A percentile compares a stretch with the other conserved stretches of the same genome.
Evolutionary conservation across 2,797 vertebrate species (phyloP).

Genomic region (Eleutherodactylus coqui): DNA sequence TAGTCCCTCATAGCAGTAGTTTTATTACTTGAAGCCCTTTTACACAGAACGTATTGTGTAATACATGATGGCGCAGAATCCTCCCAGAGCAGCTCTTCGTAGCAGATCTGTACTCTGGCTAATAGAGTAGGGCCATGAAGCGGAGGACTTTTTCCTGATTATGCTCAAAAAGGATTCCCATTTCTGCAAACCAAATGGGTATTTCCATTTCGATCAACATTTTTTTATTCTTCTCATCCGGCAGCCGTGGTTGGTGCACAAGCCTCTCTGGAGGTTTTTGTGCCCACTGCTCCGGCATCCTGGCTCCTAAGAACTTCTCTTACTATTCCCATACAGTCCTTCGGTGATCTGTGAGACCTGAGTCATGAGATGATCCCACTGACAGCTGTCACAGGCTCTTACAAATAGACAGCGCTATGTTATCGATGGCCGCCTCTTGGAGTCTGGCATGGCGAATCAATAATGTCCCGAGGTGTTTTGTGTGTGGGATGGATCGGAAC

Average conservation of each 20-base stretch:
- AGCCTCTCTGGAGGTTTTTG: neutral
- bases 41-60: no score
- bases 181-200: neutral
- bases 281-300: neutral
- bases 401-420: conserved; percentile 36
- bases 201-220: neutral
- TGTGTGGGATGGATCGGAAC: conserved; percentile 29
- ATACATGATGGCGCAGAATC: no score
- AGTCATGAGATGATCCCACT: conserved; percentile 21
- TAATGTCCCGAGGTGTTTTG: conserved; percentile 48
- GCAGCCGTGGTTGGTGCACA: neutral
- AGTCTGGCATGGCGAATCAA: conserved; percentile 51
- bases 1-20: no score
- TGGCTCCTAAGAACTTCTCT: neutral
- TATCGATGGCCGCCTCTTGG: conserved; percentile 55
- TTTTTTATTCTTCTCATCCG: neutral
- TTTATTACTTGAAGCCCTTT: no score
- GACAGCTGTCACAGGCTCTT: conserved; percentile 54
- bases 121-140: neutral
- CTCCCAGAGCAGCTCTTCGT: no score
- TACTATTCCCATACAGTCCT: neutral
- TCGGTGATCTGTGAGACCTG: neutral
- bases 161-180: neutral
- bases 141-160: neutral
- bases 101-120: neutral